These are phyloP conservation scores for Ivindomyrus marchei DNA, from an alignment of 2,113 vertebrate genomes.

Conservation along the genomic window DNA sequence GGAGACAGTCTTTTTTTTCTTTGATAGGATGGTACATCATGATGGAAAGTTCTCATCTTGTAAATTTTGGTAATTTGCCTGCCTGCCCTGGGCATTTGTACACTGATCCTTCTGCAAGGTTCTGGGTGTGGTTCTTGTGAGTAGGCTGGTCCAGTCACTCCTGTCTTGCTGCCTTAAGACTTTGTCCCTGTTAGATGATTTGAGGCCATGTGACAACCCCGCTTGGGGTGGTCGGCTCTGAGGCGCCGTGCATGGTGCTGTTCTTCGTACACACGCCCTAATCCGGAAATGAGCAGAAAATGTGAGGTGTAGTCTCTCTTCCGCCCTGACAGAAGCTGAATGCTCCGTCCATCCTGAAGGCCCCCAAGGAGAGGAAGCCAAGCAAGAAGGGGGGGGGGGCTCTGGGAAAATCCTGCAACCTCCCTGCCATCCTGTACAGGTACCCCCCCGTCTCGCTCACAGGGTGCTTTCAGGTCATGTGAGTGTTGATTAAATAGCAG, in stretches of 20 bases:
- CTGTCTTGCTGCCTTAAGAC: conserved; percentile 1
- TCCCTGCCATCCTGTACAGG: conserved; percentile 93
- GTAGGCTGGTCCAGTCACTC: not conserved
- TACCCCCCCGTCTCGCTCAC: conserved; percentile 30
- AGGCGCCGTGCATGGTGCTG: not conserved
- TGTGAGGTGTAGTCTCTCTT: conserved; percentile 5
- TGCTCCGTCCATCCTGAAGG: conserved; percentile 80
- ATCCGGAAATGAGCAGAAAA: not conserved
- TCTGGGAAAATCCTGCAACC: conserved; percentile 72
- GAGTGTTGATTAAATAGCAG: not conserved
- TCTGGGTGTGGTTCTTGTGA: not conserved
- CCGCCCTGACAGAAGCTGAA: conserved; percentile 79
- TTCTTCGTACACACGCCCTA: conserved; percentile 32
- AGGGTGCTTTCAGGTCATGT: not conserved
- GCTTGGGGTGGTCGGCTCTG: not conserved
- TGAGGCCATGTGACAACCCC: conserved; percentile 38
- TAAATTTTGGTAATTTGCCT: not conserved
- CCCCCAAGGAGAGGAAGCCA: conserved; percentile 91
- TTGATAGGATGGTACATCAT: not conserved
- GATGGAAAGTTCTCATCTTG: not conserved
- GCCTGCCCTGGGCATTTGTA: not conserved
- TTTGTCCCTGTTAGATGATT: conserved; percentile 38
- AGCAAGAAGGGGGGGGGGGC: conserved; percentile 93
- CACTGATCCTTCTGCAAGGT: not conserved
- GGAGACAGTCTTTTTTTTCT: not conserved